phyloP scores from a whole-genome alignment of 2,113 vertebrate genomes.

The Hypocryptadius cinnamomeus region DNA sequence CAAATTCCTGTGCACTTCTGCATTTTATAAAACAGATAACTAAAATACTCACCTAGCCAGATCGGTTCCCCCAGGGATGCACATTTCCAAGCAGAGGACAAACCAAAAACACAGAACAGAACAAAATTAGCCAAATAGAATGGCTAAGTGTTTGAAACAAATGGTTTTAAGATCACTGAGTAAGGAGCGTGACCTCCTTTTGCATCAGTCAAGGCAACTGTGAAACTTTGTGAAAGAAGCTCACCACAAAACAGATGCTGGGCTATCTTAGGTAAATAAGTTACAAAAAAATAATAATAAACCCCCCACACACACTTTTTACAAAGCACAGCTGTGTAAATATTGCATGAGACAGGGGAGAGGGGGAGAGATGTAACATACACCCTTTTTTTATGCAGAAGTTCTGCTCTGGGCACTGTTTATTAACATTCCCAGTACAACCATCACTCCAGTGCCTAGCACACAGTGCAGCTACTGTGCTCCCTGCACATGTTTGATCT shows the following conservation, averaged over 20 bases:
- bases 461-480: constrained; percentile 49
- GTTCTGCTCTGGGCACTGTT: constrained; percentile 50
- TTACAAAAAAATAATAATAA: constrained; percentile 55
- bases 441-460: background rate
- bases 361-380: constrained; percentile 31
- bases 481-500: background rate
- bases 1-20: constrained; percentile 49
- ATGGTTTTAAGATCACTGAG: constrained; percentile 12
- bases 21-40: constrained; percentile 53
- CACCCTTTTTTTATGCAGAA: constrained; percentile 41
- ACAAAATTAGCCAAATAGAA: background rate
- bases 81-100: constrained; percentile 10
- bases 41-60: constrained; percentile 55
- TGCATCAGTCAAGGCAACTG: constrained; percentile 59
- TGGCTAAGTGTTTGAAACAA: constrained; percentile 7
- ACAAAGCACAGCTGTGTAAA: constrained; percentile 61
- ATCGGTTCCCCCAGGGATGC: background rate
- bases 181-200: constrained; percentile 13
- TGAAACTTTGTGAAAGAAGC: constrained; percentile 53
- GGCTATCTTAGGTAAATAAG: constrained; percentile 63
- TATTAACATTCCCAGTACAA: constrained; percentile 53
- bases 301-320: constrained; percentile 40
- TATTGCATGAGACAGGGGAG: constrained; percentile 42
- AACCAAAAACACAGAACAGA: constrained; percentile 12
- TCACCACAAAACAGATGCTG: constrained; percentile 56